Evolutionary conservation across 2,113 vertebrate species (phyloP).

Genomic region (Murina feae): DNA sequence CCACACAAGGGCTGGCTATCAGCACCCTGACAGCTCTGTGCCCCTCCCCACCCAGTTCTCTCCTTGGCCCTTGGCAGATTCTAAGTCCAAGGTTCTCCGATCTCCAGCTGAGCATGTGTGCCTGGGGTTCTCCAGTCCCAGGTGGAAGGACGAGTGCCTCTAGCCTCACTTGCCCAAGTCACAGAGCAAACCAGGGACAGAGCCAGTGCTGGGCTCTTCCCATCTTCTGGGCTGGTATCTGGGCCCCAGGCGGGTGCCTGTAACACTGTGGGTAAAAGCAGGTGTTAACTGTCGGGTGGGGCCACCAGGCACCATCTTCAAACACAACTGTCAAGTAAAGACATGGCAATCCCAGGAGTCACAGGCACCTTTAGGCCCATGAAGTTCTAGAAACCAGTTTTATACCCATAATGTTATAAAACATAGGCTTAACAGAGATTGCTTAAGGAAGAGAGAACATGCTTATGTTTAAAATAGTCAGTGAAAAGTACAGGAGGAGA

Average conservation of each 20-base stretch:
- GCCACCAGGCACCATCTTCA: neutral
- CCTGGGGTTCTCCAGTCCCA: rapidly evolving
- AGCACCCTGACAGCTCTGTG: neutral
- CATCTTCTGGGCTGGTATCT: neutral
- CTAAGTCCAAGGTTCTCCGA: neutral
- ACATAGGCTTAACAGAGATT: neutral
- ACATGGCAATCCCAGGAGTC: neutral
- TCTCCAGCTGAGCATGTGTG: neutral
- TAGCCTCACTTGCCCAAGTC: neutral
- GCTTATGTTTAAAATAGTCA: neutral
- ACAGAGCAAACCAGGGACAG: neutral
- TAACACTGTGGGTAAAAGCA: neutral
- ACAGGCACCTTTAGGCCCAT: neutral
- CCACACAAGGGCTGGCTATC: neutral
- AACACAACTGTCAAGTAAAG: neutral
- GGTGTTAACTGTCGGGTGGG: neutral
- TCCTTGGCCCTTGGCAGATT: neutral
- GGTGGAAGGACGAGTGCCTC: neutral
- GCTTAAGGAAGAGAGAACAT: neutral
- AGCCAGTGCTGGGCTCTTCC: neutral
- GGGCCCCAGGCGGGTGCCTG: neutral
- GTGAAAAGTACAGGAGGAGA: neutral
- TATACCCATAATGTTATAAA: neutral
- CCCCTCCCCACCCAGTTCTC: neutral
- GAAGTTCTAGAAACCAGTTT: neutral